Percentiles rank a stretch among this genome's conserved stretches.
Conservation (phyloP, 2,888 invertebrate species). For the Toxonevra muliebris region DNA sequence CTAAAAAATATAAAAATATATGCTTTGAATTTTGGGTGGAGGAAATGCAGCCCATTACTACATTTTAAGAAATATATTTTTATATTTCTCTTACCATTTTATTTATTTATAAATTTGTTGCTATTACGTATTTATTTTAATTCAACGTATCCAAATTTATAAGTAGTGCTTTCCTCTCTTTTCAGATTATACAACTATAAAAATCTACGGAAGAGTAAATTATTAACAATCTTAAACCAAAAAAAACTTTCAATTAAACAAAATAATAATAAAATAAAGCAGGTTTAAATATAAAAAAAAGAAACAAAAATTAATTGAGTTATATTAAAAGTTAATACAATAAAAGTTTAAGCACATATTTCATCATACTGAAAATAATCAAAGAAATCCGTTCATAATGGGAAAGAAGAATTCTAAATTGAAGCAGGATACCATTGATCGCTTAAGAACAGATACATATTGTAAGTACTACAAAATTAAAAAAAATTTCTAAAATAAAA, state of each 20-base stretch:
- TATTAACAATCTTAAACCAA: neutral
- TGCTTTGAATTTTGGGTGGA: no score
- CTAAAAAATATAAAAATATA: no score
- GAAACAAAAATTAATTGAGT: neutral
- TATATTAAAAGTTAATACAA: neutral
- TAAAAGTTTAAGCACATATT: neutral
- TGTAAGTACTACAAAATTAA: constrained; percentile 74
- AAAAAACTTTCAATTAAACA: neutral
- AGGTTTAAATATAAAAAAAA: neutral
- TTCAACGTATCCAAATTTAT: no score
- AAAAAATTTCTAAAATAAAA: no score
- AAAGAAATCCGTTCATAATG: constrained; percentile 70
- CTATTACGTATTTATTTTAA: no score
- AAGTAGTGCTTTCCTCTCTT: no score
- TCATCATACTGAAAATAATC: neutral
- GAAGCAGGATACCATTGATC: constrained; percentile 93
- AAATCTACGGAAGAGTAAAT: no score
- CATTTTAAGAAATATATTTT: no score
- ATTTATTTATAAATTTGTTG: no score
- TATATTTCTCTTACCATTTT: no score
- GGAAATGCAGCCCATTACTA: no score
- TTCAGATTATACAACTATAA: no score
- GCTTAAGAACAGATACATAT: constrained; percentile 90
- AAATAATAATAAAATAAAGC: neutral
- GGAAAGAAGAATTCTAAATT: constrained; percentile 96